A percentile compares a stretch with the other conserved stretches of the same genome.
Conservation (phyloP, 2,113 vertebrate genomes). For the Bubalus kerabau region DNA sequence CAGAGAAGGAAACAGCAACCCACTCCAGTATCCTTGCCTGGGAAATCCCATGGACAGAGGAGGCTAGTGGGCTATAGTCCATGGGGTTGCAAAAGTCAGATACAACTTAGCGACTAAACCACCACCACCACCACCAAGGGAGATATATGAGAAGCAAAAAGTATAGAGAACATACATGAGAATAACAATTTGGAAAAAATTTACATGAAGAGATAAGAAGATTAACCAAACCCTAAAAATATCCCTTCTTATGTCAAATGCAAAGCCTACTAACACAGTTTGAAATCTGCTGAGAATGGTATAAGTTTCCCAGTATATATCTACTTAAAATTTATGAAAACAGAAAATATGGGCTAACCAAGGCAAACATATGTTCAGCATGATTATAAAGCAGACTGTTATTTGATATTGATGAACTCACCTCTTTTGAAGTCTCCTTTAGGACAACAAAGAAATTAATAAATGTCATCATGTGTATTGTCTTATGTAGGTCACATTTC, state of each 20-base stretch:
- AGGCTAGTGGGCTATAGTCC: background rate
- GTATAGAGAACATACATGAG: background rate
- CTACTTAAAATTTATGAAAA: background rate
- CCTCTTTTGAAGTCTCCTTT: background rate
- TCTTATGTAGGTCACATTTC: background rate
- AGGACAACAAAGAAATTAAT: background rate
- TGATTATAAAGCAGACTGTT: background rate
- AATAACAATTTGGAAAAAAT: background rate
- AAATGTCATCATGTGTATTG: background rate
- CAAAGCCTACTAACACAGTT: background rate
- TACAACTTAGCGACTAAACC: background rate
- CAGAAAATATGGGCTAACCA: background rate
- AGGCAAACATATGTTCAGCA: background rate
- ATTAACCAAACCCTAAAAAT: background rate
- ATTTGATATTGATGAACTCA: background rate
- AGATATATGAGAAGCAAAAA: background rate
- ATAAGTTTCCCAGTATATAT: background rate
- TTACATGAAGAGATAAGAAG: background rate
- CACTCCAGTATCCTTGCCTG: background rate
- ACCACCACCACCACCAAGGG: background rate
- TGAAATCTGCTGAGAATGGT: background rate
- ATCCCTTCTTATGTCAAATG: background rate
- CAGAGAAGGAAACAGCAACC: background rate
- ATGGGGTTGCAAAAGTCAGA: background rate
- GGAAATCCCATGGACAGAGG: background rate